Conservation (phyloP, 1,140 invertebrate genomes). For the Brachionus asplanchnoidis region DNA sequence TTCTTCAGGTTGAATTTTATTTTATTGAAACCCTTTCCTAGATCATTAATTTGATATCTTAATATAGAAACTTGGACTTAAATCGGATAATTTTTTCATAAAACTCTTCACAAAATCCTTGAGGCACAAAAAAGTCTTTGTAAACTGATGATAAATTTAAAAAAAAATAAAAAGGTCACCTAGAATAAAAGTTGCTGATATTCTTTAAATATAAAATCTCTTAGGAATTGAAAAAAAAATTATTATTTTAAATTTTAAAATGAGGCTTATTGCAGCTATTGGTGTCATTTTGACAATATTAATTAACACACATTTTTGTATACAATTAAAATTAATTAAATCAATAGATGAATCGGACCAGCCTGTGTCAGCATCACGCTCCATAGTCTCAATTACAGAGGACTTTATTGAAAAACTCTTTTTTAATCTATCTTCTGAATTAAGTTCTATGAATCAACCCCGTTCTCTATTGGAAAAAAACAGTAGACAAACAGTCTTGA, state of each 20-base stretch:
- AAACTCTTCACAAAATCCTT: background rate
- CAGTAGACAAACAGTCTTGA: background rate
- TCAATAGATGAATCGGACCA: background rate
- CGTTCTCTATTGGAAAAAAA: background rate
- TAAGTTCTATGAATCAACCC: background rate
- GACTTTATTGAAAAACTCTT: background rate
- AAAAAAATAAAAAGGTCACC: background rate
- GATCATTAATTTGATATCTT: background rate
- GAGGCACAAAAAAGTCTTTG: background rate
- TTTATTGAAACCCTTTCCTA: background rate
- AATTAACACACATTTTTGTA: background rate
- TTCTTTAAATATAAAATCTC: background rate
- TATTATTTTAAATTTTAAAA: background rate
- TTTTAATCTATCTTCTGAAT: background rate
- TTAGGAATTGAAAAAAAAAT: background rate
- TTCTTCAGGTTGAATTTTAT: background rate
- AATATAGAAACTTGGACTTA: background rate
- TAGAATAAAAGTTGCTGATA: conserved; percentile 18
- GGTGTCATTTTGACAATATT: background rate
- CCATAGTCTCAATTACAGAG: background rate
- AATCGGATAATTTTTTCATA: background rate
- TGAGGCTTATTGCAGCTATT: background rate
- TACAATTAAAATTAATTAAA: conserved; percentile 24
- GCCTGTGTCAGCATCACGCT: background rate
- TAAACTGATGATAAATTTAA: background rate